Evolutionary conservation across 2,888 invertebrate species (phyloP).

Genomic region (Dendrolimus houi): DNA sequence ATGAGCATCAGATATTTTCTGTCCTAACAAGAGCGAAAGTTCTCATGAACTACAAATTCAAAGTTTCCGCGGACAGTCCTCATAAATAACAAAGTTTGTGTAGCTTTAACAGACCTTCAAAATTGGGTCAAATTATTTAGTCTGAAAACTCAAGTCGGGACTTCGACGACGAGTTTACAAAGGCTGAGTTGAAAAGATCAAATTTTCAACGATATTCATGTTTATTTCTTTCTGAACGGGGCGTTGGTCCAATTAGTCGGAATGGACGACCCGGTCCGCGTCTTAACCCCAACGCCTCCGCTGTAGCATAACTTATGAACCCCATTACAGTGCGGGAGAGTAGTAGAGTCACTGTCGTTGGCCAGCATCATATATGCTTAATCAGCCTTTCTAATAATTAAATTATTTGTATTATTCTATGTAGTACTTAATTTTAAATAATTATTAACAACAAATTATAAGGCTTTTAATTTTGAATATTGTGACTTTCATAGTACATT

Average conservation of each 20-base stretch:
- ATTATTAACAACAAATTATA: too few species aligned
- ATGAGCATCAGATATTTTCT: too few species aligned
- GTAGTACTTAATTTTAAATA: too few species aligned
- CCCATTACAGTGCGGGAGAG: neutral
- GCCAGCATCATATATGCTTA: too few species aligned
- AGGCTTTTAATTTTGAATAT: too few species aligned
- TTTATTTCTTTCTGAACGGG: neutral
- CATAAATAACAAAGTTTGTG: neutral
- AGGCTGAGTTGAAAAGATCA: neutral
- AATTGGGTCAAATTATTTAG: neutral
- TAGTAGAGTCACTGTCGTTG: neutral
- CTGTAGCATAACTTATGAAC: neutral
- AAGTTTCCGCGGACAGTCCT: too few species aligned
- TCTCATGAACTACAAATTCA: too few species aligned
- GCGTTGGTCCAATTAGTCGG: neutral
- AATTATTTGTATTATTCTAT: too few species aligned
- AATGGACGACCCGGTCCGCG: neutral
- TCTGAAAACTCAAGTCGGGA: neutral
- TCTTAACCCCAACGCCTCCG: neutral
- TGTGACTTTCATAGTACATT: too few species aligned
- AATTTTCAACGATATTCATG: neutral
- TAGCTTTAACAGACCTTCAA: neutral
- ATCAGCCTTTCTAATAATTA: too few species aligned
- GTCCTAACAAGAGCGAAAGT: too few species aligned
- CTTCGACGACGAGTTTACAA: neutral